phyloP scores from a whole-genome alignment of 2,888 invertebrate genomes.

The Pogonocherus hispidulus region DNA sequence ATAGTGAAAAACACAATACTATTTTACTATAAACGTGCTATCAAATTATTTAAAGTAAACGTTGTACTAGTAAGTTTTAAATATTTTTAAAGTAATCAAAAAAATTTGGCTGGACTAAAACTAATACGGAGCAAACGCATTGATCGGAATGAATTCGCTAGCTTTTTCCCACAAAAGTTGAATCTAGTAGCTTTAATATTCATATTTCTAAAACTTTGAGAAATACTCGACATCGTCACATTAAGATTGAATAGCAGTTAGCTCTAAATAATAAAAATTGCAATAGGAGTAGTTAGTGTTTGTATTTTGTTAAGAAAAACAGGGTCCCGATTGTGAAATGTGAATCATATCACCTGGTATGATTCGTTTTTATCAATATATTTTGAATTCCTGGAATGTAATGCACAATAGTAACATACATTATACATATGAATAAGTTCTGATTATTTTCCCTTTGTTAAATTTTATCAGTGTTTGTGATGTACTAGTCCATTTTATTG shows the following conservation, averaged over 20 bases:
- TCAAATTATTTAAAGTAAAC: neutral
- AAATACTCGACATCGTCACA: neutral
- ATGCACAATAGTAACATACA: conserved; percentile 21
- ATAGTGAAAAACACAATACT: neutral
- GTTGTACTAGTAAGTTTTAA: neutral
- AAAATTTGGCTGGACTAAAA: neutral
- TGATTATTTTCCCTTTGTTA: conserved; percentile 25
- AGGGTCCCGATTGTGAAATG: conserved; percentile 25
- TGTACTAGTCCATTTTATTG: conserved; percentile 62
- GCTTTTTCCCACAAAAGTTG: conserved; percentile 14
- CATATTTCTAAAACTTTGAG: neutral
- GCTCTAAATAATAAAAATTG: conserved; percentile 27
- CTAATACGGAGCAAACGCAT: neutral
- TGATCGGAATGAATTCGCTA: neutral
- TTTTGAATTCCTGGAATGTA: conserved; percentile 33
- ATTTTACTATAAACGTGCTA: too few species aligned
- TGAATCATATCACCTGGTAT: neutral
- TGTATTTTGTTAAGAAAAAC: conserved; percentile 27
- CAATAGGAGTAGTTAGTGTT: conserved; percentile 26
- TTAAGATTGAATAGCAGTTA: conserved; percentile 24
- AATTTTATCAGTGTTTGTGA: conserved; percentile 61
- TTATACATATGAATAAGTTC: conserved; percentile 14
- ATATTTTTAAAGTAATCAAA: neutral
- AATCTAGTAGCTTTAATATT: neutral
- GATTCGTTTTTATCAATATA: conserved; percentile 7